phyloP scores from a whole-genome alignment of 2,113 vertebrate genomes.

The Acrocephalus kingi region DNA sequence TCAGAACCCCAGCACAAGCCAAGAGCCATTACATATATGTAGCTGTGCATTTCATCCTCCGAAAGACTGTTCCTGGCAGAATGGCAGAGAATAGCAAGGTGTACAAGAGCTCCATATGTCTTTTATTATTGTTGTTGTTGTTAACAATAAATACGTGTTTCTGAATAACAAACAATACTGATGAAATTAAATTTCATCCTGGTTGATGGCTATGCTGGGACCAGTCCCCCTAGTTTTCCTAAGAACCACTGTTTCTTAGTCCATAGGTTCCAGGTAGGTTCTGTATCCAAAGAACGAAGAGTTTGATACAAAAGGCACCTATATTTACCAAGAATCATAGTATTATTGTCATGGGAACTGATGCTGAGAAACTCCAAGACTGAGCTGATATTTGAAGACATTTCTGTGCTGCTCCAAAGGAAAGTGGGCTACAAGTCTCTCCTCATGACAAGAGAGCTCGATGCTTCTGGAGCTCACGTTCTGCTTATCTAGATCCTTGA shows the following conservation, averaged over 20 bases:
- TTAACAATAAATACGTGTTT: background rate
- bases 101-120: background rate
- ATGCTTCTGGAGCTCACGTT: slow-evolving; percentile 8
- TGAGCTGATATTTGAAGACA: slow-evolving; percentile 29
- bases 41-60: background rate
- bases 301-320: background rate
- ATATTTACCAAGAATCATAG: background rate
- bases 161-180: background rate
- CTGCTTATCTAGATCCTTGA: slow-evolving; percentile 72
- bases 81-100: background rate
- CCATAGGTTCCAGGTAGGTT: background rate
- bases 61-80: background rate
- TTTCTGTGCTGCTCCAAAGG: background rate
- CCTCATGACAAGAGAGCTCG: background rate
- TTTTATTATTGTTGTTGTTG: background rate
- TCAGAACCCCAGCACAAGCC: background rate
- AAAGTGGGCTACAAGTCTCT: background rate
- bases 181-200: background rate
- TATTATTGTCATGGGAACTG: background rate
- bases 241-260: background rate
- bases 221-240: background rate
- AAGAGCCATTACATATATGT: background rate
- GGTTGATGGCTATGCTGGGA: background rate
- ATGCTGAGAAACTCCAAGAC: background rate
- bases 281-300: background rate